phyloP scores from a whole-genome alignment of 2,797 vertebrate genomes.

The Menidia menidia region DNA sequence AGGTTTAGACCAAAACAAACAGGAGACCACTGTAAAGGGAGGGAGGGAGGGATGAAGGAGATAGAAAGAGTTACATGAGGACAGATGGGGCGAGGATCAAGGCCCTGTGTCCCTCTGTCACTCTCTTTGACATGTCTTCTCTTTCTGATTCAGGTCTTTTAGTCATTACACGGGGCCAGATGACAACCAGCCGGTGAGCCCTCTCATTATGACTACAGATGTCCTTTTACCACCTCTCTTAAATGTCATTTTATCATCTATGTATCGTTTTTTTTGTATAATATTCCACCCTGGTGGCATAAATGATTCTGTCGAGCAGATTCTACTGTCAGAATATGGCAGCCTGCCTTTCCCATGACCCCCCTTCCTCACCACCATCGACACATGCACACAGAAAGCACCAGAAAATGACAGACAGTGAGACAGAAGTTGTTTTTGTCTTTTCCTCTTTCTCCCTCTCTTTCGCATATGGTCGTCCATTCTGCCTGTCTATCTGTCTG shows the following conservation, averaged over 20 bases:
- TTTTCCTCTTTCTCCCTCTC: slow-evolving; percentile 68
- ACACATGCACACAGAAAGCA: slow-evolving; percentile 61
- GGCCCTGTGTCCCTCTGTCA: slow-evolving; percentile 52
- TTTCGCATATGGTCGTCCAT: slow-evolving; percentile 77
- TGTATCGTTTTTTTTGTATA: not conserved
- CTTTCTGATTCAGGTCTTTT: slow-evolving; percentile 53
- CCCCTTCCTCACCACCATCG: slow-evolving; percentile 19
- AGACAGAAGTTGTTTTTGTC: slow-evolving; percentile 83
- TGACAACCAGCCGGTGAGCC: slow-evolving; percentile 43
- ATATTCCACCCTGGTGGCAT: slow-evolving; percentile 15
- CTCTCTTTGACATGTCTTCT: slow-evolving; percentile 54
- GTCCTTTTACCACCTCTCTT: slow-evolving; percentile 31
- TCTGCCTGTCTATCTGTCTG: slow-evolving; percentile 76
- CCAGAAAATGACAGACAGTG: slow-evolving; percentile 71
- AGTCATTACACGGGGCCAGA: slow-evolving; percentile 47
- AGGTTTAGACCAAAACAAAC: slow-evolving; percentile 63
- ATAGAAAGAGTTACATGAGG: slow-evolving; percentile 62
- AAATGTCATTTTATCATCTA: not conserved
- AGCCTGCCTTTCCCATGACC: slow-evolving; percentile 61
- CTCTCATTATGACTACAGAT: slow-evolving; percentile 50
- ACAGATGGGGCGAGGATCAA: slow-evolving; percentile 81
- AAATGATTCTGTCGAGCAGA: slow-evolving; percentile 39
- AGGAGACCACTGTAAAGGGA: slow-evolving; percentile 56
- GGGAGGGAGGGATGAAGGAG: slow-evolving; percentile 53
- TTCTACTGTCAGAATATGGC: slow-evolving; percentile 45